Evolutionary conservation across 2,113 vertebrate species (phyloP).

Genomic region (Chauna torquata): DNA sequence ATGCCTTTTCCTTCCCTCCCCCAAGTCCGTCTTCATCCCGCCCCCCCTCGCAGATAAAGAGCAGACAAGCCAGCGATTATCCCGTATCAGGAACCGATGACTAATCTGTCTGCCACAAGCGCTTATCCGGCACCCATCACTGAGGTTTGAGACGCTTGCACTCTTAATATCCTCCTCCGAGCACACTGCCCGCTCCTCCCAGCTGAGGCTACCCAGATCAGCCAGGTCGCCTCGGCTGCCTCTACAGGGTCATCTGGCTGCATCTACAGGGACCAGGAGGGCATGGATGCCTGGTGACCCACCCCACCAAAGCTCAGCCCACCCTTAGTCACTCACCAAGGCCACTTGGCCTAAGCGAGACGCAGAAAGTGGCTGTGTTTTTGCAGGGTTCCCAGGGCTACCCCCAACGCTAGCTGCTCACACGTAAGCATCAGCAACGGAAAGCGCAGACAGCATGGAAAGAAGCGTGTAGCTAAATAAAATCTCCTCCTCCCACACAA

Average conservation of each 20-base stretch:
- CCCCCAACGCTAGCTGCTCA: not conserved
- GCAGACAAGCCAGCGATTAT: conserved; percentile 61
- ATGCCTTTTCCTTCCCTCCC: not conserved
- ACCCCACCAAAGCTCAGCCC: not conserved
- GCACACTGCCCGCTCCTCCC: accelerated
- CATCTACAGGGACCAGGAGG: not conserved
- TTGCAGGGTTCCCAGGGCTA: not conserved
- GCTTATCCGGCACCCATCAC: not conserved
- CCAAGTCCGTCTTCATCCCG: not conserved
- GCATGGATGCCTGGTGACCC: not conserved
- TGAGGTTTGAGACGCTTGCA: not conserved
- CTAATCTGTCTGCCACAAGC: conserved; percentile 40
- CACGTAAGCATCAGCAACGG: not conserved
- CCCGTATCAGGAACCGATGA: conserved; percentile 52
- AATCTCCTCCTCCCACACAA: conserved; percentile 57
- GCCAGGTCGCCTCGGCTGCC: not conserved
- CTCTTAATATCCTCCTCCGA: conserved; percentile 10
- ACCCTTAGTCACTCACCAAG: not conserved
- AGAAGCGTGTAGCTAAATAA: conserved; percentile 47
- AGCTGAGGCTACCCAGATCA: not conserved
- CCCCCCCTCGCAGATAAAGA: not conserved
- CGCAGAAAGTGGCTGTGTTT: not conserved
- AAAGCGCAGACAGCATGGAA: conserved; percentile 12
- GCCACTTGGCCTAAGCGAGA: not conserved
- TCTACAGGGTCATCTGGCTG: not conserved